phyloP scores from a whole-genome alignment of 2,888 invertebrate species.

The Drosophila tanythrix region DNA sequence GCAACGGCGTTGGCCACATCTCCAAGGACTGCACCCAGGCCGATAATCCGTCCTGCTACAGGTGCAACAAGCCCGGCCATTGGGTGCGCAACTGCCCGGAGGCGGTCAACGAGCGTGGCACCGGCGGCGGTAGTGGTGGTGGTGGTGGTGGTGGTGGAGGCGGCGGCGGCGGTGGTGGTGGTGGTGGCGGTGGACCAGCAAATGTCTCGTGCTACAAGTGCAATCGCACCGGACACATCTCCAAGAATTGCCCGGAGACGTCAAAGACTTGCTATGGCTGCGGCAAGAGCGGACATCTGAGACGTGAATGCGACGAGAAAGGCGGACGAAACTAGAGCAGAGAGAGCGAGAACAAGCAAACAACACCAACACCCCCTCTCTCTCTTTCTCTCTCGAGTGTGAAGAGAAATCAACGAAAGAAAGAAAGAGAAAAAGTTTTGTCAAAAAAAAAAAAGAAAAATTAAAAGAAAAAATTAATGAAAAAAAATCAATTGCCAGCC shows the following conservation, averaged over 20 bases:
- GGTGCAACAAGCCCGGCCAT: conserved; percentile 96
- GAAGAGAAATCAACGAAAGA: conserved; percentile 60
- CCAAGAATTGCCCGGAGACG: conserved; percentile 92
- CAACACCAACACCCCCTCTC: conserved; percentile 28
- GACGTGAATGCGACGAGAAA: conserved; percentile 94
- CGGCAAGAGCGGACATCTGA: conserved; percentile 95
- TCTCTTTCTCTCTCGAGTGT: conserved; percentile 33
- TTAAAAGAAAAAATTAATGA: conserved; percentile 69
- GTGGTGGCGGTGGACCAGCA: conserved; percentile 68
- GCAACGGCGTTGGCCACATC: conserved; percentile 91
- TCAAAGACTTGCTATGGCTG: conserved; percentile 96
- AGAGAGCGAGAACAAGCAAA: conserved; percentile 33
- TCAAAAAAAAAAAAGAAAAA: conserved; percentile 60
- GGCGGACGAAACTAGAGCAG: conserved; percentile 85
- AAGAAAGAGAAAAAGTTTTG: conserved; percentile 60
- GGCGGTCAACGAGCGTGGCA: conserved; percentile 84
- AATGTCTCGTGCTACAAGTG: conserved; percentile 95
- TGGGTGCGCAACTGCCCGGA: conserved; percentile 96
- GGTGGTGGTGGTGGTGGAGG: not conserved
- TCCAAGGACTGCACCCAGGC: conserved; percentile 96
- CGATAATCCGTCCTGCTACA: conserved; percentile 91
- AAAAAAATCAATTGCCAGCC: conserved; percentile 79
- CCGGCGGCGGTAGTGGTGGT: not conserved
- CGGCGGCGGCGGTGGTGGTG: conserved; percentile 2
- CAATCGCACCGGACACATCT: conserved; percentile 97